These are phyloP conservation scores for Drosophila suboccidentalis DNA, from an alignment of 2,888 invertebrate species.

Conservation along the genomic window DNA sequence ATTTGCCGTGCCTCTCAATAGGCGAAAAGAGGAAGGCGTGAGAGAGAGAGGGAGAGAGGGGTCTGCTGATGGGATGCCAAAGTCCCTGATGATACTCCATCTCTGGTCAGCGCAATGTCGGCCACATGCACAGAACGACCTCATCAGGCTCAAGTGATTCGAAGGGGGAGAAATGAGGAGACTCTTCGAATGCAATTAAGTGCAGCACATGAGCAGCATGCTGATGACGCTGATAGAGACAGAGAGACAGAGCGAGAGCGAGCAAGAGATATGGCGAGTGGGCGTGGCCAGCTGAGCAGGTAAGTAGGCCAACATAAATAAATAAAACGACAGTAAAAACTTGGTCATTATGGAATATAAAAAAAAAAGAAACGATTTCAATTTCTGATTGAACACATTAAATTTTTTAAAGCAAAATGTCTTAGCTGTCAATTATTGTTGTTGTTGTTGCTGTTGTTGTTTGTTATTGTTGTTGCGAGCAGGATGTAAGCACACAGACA, in stretches of 20 bases:
- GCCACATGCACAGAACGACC: conserved; percentile 49
- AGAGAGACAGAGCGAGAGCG: not conserved
- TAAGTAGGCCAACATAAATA: conserved; percentile 59
- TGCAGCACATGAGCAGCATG: conserved; percentile 70
- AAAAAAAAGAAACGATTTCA: conserved; percentile 19
- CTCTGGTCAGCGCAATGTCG: conserved; percentile 53
- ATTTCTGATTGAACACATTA: conserved; percentile 50
- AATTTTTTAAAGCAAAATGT: conserved; percentile 28
- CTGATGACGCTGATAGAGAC: conserved; percentile 43
- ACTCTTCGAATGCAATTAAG: conserved; percentile 77
- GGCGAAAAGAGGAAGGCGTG: not conserved
- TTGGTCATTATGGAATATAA: conserved; percentile 26
- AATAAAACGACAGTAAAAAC: conserved; percentile 23
- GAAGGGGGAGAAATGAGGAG: not conserved
- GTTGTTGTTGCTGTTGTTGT: conserved; percentile 11
- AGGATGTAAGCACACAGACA: conserved; percentile 1
- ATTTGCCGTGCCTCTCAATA: conserved; percentile 68
- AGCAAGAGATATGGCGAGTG: not conserved
- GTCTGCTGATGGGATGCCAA: not conserved
- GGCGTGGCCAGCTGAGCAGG: conserved; percentile 38
- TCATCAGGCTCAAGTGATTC: conserved; percentile 47
- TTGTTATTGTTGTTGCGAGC: not conserved
- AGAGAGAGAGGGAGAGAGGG: not conserved
- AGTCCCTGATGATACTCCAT: not conserved
- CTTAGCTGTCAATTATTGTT: conserved; percentile 37